Evolutionary conservation across 2,888 invertebrate genomes (phyloP), one percentile per base, ranked within the genome.

Genomic region (Oscheius sp.): DNA sequence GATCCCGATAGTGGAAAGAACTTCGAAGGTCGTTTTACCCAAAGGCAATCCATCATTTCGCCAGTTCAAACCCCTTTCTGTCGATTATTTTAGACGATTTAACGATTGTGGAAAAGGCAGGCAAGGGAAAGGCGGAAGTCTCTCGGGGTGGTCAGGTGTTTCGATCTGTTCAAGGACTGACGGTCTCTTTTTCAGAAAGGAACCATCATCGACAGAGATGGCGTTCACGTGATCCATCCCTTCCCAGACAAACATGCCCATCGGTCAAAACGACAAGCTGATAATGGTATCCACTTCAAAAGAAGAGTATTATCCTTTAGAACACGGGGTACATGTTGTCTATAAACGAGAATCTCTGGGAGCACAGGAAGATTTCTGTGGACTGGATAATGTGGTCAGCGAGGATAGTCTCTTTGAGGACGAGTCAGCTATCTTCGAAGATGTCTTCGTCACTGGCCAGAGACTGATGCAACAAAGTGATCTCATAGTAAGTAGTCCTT

Each of bases 371-470:
- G 85, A 85, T 63, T 85, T 84, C 71, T 84, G 85, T 63, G 85
- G 84, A 24, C 68, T 85, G 32, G 85, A 85, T 38, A 80, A 75
- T 45, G 80, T 82, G 6, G 80, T 85, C 44, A 83, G 82, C 2
- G 82, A 80, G 57, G 83, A 85, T 38, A 79, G 83, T 44, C 62
- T 85, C 41, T 54, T 82, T 26, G 85, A 85, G 65, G 83, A 82
- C 69, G 85, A 85, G 45, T 78, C 80, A n/a, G 85, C 83, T 28
- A 79, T 85, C 49, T 78, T 78, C 63, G 83, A 85, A 67, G 85
- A 85, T 57, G 85, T 84, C 8, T 85, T 83, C 49, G 84, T 85
- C 36, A 78, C 81, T 2, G 85, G 85, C 20, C 78, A 85, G 45
- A 68, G 75, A 17, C 71, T 85, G 1, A 73, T 74, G 20, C 82